A percentile compares a stretch with the other conserved stretches of the same genome.
These are phyloP conservation scores for Ceyx cyanopectus DNA, from an alignment of 2,113 vertebrate species.

Conservation along the genomic window DNA sequence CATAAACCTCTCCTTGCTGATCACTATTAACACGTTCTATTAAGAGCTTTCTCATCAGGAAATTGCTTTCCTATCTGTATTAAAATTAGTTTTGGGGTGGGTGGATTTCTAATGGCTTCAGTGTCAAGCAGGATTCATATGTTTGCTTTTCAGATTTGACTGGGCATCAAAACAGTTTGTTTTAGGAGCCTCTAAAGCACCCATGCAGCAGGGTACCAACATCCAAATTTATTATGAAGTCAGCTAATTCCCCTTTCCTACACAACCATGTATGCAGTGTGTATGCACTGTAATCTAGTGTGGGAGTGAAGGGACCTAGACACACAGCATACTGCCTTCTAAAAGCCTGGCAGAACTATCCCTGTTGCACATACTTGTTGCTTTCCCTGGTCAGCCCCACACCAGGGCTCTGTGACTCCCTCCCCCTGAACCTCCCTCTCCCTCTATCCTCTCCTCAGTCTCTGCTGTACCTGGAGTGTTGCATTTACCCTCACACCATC, in stretches of 20 bases:
- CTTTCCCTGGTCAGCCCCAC: background rate
- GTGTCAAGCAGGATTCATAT: background rate
- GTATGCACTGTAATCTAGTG: background rate
- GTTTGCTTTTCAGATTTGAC: constrained; percentile 37
- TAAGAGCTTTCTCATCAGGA: constrained; percentile 26
- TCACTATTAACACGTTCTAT: background rate
- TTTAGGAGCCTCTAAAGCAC: background rate
- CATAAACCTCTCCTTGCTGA: background rate
- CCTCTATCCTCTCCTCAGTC: background rate
- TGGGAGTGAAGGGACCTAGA: background rate
- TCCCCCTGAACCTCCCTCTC: background rate
- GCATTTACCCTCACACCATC: background rate
- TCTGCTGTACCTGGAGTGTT: accelerated
- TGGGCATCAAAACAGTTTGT: background rate
- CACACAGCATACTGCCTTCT: background rate
- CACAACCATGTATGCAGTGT: accelerated
- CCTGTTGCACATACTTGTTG: background rate
- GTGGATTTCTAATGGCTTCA: background rate
- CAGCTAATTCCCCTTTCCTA: background rate
- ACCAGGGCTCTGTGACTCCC: background rate
- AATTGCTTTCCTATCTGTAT: constrained; percentile 20
- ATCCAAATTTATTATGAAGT: background rate
- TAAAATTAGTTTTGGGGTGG: constrained; percentile 32
- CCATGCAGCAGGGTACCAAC: background rate
- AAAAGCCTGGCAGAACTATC: background rate